Base-by-base conservation (phyloP, 2,888 invertebrate species). In the Crepidodera aurea region DNA sequence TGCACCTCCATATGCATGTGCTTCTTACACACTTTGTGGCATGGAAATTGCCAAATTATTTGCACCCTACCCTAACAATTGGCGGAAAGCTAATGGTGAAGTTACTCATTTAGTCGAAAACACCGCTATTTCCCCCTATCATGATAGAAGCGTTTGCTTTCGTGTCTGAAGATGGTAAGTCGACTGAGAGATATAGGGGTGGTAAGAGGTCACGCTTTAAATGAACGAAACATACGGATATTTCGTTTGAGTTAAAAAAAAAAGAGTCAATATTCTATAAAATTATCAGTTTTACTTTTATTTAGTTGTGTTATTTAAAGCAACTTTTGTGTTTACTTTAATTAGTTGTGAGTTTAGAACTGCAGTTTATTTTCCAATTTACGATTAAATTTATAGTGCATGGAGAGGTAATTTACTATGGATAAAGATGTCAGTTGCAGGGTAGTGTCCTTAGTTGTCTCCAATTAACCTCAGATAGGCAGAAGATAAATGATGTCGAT, bases 361-460 rank as follows among this genome's bases (percentile, higher is more conserved):
- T 29, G 2, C 27, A 29, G 15, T 48, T 48, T 48, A 48, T 27
- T 48, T 29, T 27, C 25, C 25, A 27, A 46, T 46, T 46, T 46
- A 19, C 48, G 48, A 48, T 27, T 27, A 48, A 48, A 48, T 27
- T 48, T 48, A 48, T 16, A 12, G 29, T 29, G n/a, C n/a, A n/a
- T n/a, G 15, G 2, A 48, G 10, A 19, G 12, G 48, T 48, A 29
- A 48, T 48, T 48, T 48, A 48, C 8, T 18, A 7, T 8, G 48
- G 48, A 48, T 48, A 48, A 48, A 48, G 48, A 13, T 10, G 25
- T 48, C 48, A 29, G 25, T 48, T 19, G 27, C 48, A 19, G 2
- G 1, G 27, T 3, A 10, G 22, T 16, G 42, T 42, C 18, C 13
- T 18, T 16, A 19, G 8, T 18, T n/a, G 5, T 42, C 7, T 10